Conservation (phyloP, 2,797 vertebrate genomes). For the Malacoraja senta region DNA sequence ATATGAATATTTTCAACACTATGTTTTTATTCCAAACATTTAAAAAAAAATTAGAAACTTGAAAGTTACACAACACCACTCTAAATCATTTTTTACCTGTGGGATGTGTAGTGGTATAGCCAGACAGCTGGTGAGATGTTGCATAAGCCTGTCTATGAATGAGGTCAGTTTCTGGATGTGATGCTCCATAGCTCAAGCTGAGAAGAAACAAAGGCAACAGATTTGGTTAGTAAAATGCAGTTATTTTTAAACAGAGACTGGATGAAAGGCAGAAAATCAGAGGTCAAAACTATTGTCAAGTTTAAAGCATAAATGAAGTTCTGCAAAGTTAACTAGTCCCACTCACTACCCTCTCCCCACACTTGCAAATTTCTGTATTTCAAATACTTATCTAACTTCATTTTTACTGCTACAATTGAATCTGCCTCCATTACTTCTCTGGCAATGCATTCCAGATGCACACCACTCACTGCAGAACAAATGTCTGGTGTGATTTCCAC, state of each 20-base stretch:
- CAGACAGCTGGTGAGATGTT: constrained; percentile 80
- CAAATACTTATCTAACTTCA: too few relatives aligned
- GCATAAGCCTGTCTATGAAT: constrained; percentile 83
- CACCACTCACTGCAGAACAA: too few relatives aligned
- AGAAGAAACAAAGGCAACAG: constrained; percentile 40
- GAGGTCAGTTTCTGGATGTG: constrained; percentile 82
- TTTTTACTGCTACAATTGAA: too few relatives aligned
- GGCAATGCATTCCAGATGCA: too few relatives aligned
- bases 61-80: constrained; percentile 26
- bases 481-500: too few relatives aligned
- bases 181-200: constrained; percentile 87
- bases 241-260: neutral
- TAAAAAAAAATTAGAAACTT: too few relatives aligned
- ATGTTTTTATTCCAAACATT: too few relatives aligned
- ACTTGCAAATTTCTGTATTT: too few relatives aligned
- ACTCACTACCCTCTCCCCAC: too few relatives aligned
- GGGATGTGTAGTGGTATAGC: constrained; percentile 77
- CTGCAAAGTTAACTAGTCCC: too few relatives aligned
- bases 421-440: too few relatives aligned
- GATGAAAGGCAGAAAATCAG: neutral
- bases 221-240: neutral
- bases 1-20: too few relatives aligned
- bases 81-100: constrained; percentile 62
- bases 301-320: neutral
- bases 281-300: neutral